Base-by-base conservation (phyloP, 2,888 invertebrate species). In the Uloborus plumipes region DNA sequence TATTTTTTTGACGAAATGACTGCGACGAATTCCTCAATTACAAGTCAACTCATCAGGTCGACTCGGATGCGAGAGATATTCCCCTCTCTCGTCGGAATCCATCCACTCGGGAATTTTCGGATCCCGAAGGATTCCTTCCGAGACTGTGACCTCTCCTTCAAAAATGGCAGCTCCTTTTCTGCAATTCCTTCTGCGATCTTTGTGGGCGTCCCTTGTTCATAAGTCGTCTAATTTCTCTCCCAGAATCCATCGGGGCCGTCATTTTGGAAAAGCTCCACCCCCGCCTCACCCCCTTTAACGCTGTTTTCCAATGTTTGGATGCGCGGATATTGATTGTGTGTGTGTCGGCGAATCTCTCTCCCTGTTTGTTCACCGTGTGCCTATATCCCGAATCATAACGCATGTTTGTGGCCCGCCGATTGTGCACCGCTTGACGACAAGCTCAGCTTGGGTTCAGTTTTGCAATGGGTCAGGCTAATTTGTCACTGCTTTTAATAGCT, bases 281-380 rank as follows among this genome's bases (percentile, higher is more conserved):
- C 31, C 31, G 14, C 16, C 69, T 53, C 67, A 39, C 11, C 11
- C 9, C 39, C 39, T 39, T 39, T 39, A 39, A 39, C 39, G 39
- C 39, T 39, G 39, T 62, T 74, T 74, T 74, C 80, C 74, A 74
- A 81, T 81, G 80, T 81, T 81, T 81, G 74, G 80, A 81, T 81
- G 80, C 62, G 80, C 74, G 61, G 64, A 70, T 75, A 81, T 81
- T 74, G 80, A 81, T 81, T 81, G 74, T 70, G 67, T 74, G 69
- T 62, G 11, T 39, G 39, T 39, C 39, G 39, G 1, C 39, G 39
- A 39, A 39, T 39, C 39, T 39, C n/a, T n/a, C n/a, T n/a, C n/a
- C 39, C 39, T 39, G 39, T 11, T 39, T 39, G 39, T 39, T 39
- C 39, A 11, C 39, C 39, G 39, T 39, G 3, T 9, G 9, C n/a